A percentile compares a stretch with the other conserved stretches of the same genome.
phyloP scores from a whole-genome alignment of 1,140 invertebrate genomes.

The Trichomalopsis sarcophagae region DNA sequence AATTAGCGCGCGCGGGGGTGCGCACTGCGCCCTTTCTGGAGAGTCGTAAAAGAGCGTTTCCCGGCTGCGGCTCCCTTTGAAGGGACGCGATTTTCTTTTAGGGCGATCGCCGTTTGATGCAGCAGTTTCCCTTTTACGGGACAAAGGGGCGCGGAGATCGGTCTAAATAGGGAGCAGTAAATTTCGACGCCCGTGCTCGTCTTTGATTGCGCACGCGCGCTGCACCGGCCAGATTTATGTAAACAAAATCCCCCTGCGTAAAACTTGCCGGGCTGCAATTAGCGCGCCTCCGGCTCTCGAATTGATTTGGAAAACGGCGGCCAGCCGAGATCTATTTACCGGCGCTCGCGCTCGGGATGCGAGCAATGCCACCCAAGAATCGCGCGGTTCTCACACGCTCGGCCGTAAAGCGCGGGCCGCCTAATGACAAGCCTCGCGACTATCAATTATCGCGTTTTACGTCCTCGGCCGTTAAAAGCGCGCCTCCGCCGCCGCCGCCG shows the following conservation, averaged over 20 bases:
- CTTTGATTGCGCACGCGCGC: too few relatives aligned
- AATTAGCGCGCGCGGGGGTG: slow-evolving; percentile 65
- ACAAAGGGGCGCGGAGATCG: neutral
- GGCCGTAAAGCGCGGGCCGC: slow-evolving; percentile 47
- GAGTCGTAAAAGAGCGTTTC: slow-evolving; percentile 28
- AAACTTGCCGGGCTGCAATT: slow-evolving; percentile 10
- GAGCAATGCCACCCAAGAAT: neutral
- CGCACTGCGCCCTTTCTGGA: too few relatives aligned
- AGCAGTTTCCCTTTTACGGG: neutral
- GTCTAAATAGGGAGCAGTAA: neutral
- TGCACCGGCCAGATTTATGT: neutral
- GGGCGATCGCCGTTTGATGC: neutral
- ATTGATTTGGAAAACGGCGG: slow-evolving; percentile 30
- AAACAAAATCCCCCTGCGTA: neutral
- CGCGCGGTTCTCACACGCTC: slow-evolving; percentile 12
- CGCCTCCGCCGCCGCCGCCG: neutral
- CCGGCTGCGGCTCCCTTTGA: neutral
- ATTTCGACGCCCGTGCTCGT: too few relatives aligned
- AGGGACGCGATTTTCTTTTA: slow-evolving; percentile 4
- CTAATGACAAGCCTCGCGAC: slow-evolving; percentile 63
- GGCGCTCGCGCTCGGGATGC: neutral
- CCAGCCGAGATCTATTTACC: slow-evolving; percentile 7
- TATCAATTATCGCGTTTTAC: slow-evolving; percentile 66
- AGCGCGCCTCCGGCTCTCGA: neutral
- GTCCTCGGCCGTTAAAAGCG: slow-evolving; percentile 52